Percentiles rank a stretch among this genome's conserved stretches.
These are phyloP conservation scores for Porites divaricata DNA, from an alignment of 92 coral and sea anemone genomes.

Conservation along the genomic window DNA sequence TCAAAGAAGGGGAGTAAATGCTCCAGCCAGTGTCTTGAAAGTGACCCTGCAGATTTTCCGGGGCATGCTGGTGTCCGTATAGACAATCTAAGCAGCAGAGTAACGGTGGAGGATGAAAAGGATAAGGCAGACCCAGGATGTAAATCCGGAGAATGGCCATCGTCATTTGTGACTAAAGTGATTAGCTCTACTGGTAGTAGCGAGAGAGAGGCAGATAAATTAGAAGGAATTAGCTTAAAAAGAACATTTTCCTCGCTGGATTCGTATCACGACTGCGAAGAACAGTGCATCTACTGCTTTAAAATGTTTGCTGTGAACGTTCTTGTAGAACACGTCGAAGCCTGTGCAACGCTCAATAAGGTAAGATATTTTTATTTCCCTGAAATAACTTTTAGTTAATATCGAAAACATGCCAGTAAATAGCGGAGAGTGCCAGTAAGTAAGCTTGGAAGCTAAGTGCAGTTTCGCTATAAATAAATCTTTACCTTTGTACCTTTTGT, in stretches of 20 bases:
- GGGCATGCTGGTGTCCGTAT: neutral
- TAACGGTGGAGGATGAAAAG: neutral
- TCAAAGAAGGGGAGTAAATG: neutral
- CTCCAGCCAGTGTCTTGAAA: neutral
- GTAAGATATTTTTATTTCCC: neutral
- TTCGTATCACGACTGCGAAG: constrained; percentile 54
- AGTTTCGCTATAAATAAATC: no score
- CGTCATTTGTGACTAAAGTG: neutral
- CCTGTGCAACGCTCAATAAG: constrained; percentile 24
- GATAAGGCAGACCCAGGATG: neutral
- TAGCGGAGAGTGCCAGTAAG: no score
- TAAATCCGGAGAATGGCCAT: neutral
- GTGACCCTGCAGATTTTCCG: neutral
- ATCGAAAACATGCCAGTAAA: no score
- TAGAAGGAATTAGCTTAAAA: neutral
- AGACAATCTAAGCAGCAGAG: constrained; percentile 10
- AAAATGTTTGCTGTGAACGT: constrained; percentile 53
- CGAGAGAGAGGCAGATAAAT: neutral
- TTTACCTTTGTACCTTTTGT: no score
- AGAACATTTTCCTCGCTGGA: constrained; percentile 38
- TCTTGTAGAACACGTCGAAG: constrained; percentile 53
- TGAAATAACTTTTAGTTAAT: neutral
- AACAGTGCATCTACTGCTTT: constrained; percentile 56
- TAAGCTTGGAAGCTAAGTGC: no score
- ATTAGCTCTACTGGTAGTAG: neutral